phyloP scores from a whole-genome alignment of 2,113 vertebrate genomes.

The Dicaeum eximium region DNA sequence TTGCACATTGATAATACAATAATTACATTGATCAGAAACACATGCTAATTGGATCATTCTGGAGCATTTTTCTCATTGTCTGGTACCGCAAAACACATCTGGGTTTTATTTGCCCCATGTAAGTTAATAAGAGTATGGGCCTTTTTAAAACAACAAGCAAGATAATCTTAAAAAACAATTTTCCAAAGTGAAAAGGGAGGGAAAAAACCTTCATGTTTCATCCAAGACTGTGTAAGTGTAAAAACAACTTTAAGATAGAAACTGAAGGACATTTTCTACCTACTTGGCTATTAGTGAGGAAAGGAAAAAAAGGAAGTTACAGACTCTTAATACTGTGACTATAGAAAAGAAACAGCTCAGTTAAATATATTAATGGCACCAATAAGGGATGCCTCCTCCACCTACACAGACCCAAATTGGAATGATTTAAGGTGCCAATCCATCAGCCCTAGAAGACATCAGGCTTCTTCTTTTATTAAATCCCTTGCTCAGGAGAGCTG shows the following conservation, averaged over 20 bases:
- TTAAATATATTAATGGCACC: neutral
- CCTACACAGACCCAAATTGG: neutral
- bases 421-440: neutral
- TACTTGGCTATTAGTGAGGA: neutral
- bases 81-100: slow-evolving; percentile 64
- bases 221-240: neutral
- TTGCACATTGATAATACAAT: slow-evolving; percentile 61
- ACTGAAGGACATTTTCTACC: neutral
- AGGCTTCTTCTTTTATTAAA: neutral
- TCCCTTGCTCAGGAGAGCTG: neutral
- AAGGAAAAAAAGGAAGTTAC: neutral
- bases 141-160: slow-evolving; percentile 57
- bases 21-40: slow-evolving; percentile 71
- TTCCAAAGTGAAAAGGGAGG: slow-evolving; percentile 25
- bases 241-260: neutral
- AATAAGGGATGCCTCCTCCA: neutral
- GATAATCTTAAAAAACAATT: slow-evolving; percentile 55
- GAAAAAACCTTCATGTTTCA: neutral
- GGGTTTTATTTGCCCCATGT: slow-evolving; percentile 69
- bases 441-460: neutral
- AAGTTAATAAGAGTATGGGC: slow-evolving; percentile 55
- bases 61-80: slow-evolving; percentile 64
- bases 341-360: neutral
- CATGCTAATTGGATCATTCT: slow-evolving; percentile 60
- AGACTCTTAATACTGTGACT: neutral